Base-by-base conservation (phyloP, 2,888 invertebrate species). In the Rhodophaea formosa region DNA sequence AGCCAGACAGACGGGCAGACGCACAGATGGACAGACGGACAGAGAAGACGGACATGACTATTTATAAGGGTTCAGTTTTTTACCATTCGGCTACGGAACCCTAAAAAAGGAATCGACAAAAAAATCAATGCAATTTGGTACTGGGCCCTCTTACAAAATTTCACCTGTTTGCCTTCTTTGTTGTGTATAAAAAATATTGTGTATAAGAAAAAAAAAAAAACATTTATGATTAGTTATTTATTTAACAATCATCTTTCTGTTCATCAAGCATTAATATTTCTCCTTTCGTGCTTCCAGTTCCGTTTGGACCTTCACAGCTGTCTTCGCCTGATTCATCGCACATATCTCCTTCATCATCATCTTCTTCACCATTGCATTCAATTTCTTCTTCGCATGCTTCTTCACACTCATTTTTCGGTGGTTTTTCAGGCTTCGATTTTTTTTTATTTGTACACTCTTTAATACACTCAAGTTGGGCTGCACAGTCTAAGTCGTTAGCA, bases 381-480 rank as follows among this genome's bases (percentile, higher is more conserved):
- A 47, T 16, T 12, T 53, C 7, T n/a, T 51, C 32, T 49, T 59
- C 43, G 45, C 53, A 45, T n/a, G 10, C 35, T 8, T 57, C 44
- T 7, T 53, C 10, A 14, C 57, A 59, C 1, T 58, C 30, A 56
- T 61, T 47, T 6, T 66, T 29, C 43, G 44, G 15, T 5, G 47
- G 14, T 14, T 12, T 7, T 47, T n/a, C n/a, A n/a, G n/a, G n/a
- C n/a, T n/a, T n/a, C n/a, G n/a, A n/a, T n/a, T 47, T 14, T 12
- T 35, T 17, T 35, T 35, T 7, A 7, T 32, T 12, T 16, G 43
- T 30, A 55, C 51, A 51, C 35, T 16, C 7, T 16, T 51, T 8
- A 35, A 51, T 35, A 32, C 51, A 51, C 35, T 51, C 8, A 0
- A 51, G 10, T 17, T 51, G 51, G 0, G 51, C 51, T 7, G 39